phyloP scores from a whole-genome alignment of 2,888 invertebrate species.

The Pseudococcus viburni region DNA sequence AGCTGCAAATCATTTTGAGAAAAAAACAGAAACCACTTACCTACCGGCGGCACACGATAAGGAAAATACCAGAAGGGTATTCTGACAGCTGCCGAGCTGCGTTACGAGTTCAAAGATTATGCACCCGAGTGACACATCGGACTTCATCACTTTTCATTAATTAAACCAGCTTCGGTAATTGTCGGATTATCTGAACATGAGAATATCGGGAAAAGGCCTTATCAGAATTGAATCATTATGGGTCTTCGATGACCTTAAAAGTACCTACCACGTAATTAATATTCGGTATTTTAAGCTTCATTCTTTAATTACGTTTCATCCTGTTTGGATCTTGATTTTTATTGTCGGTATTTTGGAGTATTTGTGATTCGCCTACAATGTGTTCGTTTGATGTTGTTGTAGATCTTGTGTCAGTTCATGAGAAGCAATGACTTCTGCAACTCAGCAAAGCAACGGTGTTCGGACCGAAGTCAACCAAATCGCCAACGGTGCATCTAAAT shows the following conservation, averaged over 20 bases:
- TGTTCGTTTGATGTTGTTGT: constrained; percentile 27
- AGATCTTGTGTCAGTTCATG: neutral
- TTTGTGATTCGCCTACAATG: neutral
- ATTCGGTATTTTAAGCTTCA: constrained; percentile 16
- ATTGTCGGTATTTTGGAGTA: neutral
- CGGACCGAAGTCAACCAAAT: constrained; percentile 23
- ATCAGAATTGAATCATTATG: constrained; percentile 18
- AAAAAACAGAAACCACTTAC: neutral
- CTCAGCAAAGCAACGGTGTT: neutral
- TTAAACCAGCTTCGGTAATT: constrained; percentile 17
- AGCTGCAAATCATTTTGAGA: constrained; percentile 37
- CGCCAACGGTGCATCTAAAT: constrained; percentile 40
- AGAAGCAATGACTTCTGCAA: constrained; percentile 46
- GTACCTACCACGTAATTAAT: constrained; percentile 2
- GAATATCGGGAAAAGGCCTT: neutral
- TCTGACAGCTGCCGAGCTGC: neutral
- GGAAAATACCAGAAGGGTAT: neutral
- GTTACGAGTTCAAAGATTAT: constrained; percentile 5
- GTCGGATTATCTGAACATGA: constrained; percentile 3
- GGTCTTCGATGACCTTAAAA: constrained; percentile 25
- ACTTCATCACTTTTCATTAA: constrained; percentile 35
- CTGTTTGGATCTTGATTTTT: neutral
- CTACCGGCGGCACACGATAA: neutral
- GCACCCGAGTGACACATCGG: constrained; percentile 28
- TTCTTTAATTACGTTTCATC: constrained; percentile 25